phyloP scores from a whole-genome alignment of 2,888 invertebrate genomes.

The Epiblema foenella region DNA sequence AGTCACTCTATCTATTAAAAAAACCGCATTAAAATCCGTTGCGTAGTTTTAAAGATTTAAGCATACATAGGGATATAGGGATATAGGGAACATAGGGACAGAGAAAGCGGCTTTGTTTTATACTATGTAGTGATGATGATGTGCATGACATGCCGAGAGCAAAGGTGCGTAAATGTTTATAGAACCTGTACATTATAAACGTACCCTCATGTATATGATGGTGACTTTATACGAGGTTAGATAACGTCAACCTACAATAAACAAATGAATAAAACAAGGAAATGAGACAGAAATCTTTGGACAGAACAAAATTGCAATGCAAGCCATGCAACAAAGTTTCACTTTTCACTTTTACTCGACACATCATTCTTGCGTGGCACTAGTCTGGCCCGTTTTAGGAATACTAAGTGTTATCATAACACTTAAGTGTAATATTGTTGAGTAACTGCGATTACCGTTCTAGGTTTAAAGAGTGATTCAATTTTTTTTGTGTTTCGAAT shows the following conservation, averaged over 20 bases:
- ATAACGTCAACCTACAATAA: not conserved
- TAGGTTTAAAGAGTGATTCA: not conserved
- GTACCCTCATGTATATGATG: not conserved
- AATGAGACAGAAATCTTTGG: not conserved
- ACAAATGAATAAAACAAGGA: not conserved
- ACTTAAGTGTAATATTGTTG: constrained; percentile 3
- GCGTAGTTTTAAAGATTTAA: no score
- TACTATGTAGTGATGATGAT: no score
- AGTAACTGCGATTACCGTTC: not conserved
- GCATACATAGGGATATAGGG: no score
- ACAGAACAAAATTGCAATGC: constrained; percentile 59
- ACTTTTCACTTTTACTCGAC: constrained; percentile 20
- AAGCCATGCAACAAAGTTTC: not conserved
- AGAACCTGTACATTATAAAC: not conserved
- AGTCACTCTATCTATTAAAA: no score
- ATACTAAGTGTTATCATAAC: constrained; percentile 22
- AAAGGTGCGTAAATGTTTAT: no score
- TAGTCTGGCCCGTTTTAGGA: constrained; percentile 15
- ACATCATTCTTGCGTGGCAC: constrained; percentile 14
- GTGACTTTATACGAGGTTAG: not conserved
- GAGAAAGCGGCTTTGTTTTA: no score
- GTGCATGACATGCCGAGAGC: no score
- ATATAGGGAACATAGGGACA: no score
- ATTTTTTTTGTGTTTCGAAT: no score
- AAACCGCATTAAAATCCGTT: no score